Percentiles rank a stretch among this genome's conserved stretches.
phyloP scores from a whole-genome alignment of 1,140 invertebrate genomes.

The Pseudomyrmex sp. region DNA sequence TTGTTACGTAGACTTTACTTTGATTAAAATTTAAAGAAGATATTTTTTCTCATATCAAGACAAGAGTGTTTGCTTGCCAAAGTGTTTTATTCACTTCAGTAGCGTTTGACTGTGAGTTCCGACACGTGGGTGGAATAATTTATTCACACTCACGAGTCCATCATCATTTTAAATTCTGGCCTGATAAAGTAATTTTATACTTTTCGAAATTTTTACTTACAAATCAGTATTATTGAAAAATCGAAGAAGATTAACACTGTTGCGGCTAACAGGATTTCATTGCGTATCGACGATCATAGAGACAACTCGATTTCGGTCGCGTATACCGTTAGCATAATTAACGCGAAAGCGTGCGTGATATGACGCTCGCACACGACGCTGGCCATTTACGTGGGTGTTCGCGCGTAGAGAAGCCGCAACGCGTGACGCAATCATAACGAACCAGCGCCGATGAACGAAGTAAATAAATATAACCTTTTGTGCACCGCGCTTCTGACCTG shows the following conservation, averaged over 20 bases:
- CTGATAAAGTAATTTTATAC: not conserved
- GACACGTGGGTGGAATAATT: constrained; percentile 53
- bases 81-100: constrained; percentile 59
- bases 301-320: constrained; percentile 53
- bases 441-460: constrained; percentile 48
- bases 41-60: constrained; percentile 29
- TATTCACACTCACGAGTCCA: constrained; percentile 36
- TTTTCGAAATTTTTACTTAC: not conserved
- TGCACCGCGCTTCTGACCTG: constrained; percentile 28
- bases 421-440: constrained; percentile 59
- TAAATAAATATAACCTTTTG: constrained; percentile 62
- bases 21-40: constrained; percentile 2
- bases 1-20: not conserved
- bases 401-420: constrained; percentile 15
- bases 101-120: constrained; percentile 16
- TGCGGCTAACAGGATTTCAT: not conserved
- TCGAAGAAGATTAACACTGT: not conserved
- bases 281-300: not conserved
- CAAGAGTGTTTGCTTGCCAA: constrained; percentile 58
- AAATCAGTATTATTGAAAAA: not conserved
- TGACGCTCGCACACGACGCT: constrained; percentile 22
- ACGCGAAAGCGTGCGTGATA: constrained; percentile 55
- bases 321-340: constrained; percentile 68
- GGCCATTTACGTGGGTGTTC: constrained; percentile 63
- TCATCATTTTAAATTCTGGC: constrained; percentile 5